A percentile compares a stretch with the other conserved stretches of the same genome.
phyloP scores from a whole-genome alignment of 2,113 vertebrate species.

The Gambusia affinis region DNA sequence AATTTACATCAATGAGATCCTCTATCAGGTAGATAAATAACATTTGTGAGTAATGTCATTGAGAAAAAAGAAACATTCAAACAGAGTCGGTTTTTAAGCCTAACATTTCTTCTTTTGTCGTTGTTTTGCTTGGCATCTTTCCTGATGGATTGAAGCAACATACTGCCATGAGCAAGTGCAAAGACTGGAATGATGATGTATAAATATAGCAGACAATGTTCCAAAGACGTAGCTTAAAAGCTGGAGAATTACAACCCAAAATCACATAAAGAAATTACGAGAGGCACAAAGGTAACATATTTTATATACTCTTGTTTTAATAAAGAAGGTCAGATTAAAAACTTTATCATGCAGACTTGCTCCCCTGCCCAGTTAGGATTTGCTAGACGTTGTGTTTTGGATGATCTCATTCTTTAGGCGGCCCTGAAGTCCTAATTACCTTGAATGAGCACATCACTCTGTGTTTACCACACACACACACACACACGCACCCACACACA shows the following conservation, averaged over 20 bases:
- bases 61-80: neutral
- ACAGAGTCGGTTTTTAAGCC: neutral
- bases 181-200: too few relatives aligned
- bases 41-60: too few relatives aligned
- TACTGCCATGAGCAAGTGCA: too few relatives aligned
- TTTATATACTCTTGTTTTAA: neutral
- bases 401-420: conserved; percentile 69
- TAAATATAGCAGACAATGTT: too few relatives aligned
- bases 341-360: neutral
- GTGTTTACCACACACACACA: conserved; percentile 52
- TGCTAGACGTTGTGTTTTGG: conserved; percentile 60
- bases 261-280: neutral
- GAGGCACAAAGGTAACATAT: neutral
- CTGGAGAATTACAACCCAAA: neutral
- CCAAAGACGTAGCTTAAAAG: neutral
- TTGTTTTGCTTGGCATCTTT: too few relatives aligned
- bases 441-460: conserved; percentile 55
- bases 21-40: neutral
- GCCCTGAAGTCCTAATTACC: conserved; percentile 61
- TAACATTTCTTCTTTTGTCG: neutral
- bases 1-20: neutral
- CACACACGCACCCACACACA: conserved; percentile 5
- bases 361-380: conserved; percentile 59
- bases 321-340: neutral
- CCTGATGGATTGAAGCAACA: too few relatives aligned